phyloP scores from a whole-genome alignment of 2,888 invertebrate genomes.

The Lasioglossum zephyrum region DNA sequence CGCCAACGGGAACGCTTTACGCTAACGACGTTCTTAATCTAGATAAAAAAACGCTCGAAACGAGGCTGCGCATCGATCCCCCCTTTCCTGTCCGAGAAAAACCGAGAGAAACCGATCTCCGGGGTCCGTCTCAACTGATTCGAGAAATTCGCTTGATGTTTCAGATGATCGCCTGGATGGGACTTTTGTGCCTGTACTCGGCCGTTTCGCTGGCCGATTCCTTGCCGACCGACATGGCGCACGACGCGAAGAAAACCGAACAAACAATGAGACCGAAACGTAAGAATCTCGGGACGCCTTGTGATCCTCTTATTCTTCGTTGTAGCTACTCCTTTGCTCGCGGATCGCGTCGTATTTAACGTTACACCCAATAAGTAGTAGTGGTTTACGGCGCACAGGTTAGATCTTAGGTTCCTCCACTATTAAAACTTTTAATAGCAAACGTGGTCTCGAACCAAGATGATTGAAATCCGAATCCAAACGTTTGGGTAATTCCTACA shows the following conservation, averaged over 20 bases:
- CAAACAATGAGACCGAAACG: slow-evolving; percentile 80
- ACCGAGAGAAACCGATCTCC: background rate
- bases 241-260: slow-evolving; percentile 78
- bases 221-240: slow-evolving; percentile 76
- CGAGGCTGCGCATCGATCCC: background rate
- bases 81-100: background rate
- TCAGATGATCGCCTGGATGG: slow-evolving; percentile 76
- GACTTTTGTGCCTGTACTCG: slow-evolving; percentile 72
- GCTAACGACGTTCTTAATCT: slow-evolving; percentile 9
- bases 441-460: too few relatives aligned
- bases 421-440: too few relatives aligned
- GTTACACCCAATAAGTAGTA: too few relatives aligned
- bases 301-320: too few relatives aligned
- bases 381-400: too few relatives aligned
- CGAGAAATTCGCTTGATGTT: slow-evolving; percentile 12
- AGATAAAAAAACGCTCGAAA: slow-evolving; percentile 4
- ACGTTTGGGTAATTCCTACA: too few relatives aligned
- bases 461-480: too few relatives aligned
- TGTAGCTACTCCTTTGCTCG: background rate
- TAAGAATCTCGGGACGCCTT: slow-evolving; percentile 65
- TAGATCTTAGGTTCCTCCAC: too few relatives aligned
- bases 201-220: slow-evolving; percentile 71
- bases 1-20: slow-evolving; percentile 12
- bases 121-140: background rate
- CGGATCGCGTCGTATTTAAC: background rate